Evolutionary conservation across 2,888 invertebrate species (phyloP), one percentile per base, ranked within the genome.

Genomic region (Nomada fucata): DNA sequence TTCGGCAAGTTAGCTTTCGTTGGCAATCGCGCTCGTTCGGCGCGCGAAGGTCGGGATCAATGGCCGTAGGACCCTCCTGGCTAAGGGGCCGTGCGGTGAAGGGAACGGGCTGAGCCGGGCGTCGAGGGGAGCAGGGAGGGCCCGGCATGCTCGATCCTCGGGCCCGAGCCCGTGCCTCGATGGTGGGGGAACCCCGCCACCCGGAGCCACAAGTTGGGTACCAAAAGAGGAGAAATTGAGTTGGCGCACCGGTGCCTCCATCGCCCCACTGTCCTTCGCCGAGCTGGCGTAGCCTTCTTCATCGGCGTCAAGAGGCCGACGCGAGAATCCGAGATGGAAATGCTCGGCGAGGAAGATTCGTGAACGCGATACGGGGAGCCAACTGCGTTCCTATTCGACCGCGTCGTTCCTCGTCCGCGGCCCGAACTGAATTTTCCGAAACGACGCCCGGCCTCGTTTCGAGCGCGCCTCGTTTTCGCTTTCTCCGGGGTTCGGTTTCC

Each of bases 1-100:
- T 93, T 93, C 91, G 93, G 93, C 92, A 92, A 93, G 92, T 91
- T 90, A 89, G 90, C 90, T 91, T 90, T 91, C 91, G 91, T 90
- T 90, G 90, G 91, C 92, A 90, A 92, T 92, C 92, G 92, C 91
- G 92, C 89, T 92, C 91, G 93, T 93, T 93, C 91, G 92, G 93
- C 93, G 93, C 93, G 93, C 92, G 93, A 93, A 93, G 93, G 93
- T 93, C 93, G 93, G 93, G 93, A 93, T 93, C 93, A 93, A 93
- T 91, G 93, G 92, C 93, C 93, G 92, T 92, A 92, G 93, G 92
- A 91, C 93, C 93, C 92, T 88, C 89, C 83, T 87, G 86, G 76
- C 61, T 71, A 81, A 71, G 74, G 73, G 60, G 70, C 47, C 59
- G 44, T 20, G 55, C 47, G 71, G 69, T 26, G 79, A 44, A 44